Base-by-base conservation (phyloP, 2,797 vertebrate genomes). In the Danio albolineatus region DNA sequence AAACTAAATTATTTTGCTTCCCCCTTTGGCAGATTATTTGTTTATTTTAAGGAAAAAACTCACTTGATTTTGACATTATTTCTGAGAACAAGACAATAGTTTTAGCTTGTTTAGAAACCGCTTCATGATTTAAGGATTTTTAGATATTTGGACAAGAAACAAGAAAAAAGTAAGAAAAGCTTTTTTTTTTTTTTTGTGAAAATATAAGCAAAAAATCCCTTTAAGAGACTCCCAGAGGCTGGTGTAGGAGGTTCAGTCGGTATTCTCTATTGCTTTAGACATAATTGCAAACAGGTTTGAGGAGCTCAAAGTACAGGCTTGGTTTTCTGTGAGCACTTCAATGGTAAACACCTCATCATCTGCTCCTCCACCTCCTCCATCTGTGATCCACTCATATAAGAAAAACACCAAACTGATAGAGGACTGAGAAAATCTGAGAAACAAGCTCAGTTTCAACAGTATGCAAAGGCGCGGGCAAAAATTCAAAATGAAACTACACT, bases 211-310 rank as follows among this genome's bases (percentile, higher is more conserved):
- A 28, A 28, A 28, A 28, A 28, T 28, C 28, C 28, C 28, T 3
- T 28, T 28, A 28, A 28, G 28, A 28, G 28, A 28, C 48, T 3
- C 51, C 73, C 54, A 65, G 46, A 80, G 62, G 14, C 48, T 69
- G 57, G 59, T 36, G 49, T 67, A 80, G 41, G 48, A 72, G 74
- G 80, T 82, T 66, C 59, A 56, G 56, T 62, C 67, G 70, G 56
- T 57, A 73, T 73, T 21, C 79, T 76, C 74, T 73, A 76, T 62
- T 61, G 64, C 66, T 84, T 73, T 51, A 72, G 49, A 65, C 83
- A 70, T 90, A 89, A 92, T 88, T 83, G 84, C 83, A 84, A 85
- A 83, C 89, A 92, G 86, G 80, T 88, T 87, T 85, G 80, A 83
- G 85, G 86, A 90, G 83, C 85, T 88, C 83, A 76, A 73, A 80